Evolutionary conservation across 2,797 vertebrate genomes (phyloP), one percentile per base, ranked within the genome.

Genomic region (Acomys russatus): DNA sequence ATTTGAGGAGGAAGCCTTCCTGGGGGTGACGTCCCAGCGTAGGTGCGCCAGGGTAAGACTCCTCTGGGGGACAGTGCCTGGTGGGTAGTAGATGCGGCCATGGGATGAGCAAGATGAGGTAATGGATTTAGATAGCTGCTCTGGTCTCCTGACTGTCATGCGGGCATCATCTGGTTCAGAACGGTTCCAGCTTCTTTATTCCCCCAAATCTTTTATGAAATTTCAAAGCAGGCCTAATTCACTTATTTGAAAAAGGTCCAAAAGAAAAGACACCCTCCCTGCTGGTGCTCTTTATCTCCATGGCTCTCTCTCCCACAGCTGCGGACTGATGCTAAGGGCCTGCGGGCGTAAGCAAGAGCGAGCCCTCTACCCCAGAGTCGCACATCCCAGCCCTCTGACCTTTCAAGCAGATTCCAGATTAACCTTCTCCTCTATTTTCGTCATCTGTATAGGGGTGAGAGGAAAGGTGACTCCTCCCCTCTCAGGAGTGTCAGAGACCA

Each of bases 221-320:
- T 97, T 95, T 92, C 59, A 79, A 91, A 96, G 54, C 49, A 83
- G 86, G 49, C 54, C 64, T 87, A 83, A 56, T 89, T 74, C 30
- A 68, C 56, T 73, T 89, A 63, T 80, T 91, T 93, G 80, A 71
- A 90, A 85, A 88, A 92, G 28, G 59, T 74, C 71, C 35, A 76
- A 63, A 88, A 33, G 35, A 44, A 73, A 93, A 80, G 92, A 88
- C n/a, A 51, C 11, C 61, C 22, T 54, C 30, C 87, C 17, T 56
- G n/a, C 35, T 66, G 25, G 9, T 63, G 84, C 22, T 9, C 18
- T 35, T 73, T 28, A n/a, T 15, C 30, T 30, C 44, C 4, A 14
- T 30, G 30, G 51, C 59, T 63, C 51, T 54, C 10, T 64, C 74
- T 35, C 18, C 56, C 9, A 4, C 28, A 30, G 28, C 73, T 63